Evolutionary conservation across 2,888 invertebrate genomes (phyloP).

Genomic region (Eupithecia vulgata): DNA sequence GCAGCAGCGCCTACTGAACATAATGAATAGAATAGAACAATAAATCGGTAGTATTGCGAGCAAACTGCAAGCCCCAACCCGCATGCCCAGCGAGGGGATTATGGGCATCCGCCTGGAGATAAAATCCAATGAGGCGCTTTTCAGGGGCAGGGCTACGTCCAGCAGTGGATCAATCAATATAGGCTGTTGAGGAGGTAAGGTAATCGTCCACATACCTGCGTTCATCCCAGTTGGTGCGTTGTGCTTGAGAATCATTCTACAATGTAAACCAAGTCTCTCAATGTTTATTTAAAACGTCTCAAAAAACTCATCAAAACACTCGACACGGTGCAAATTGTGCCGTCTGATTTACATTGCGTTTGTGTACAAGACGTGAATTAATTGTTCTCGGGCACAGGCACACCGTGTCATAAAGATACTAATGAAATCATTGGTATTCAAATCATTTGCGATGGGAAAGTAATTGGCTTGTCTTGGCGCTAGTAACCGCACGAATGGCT

Average conservation of each 20-base stretch:
- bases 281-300: not conserved
- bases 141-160: too few relatives aligned
- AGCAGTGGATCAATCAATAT: too few relatives aligned
- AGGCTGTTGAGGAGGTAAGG: too few relatives aligned
- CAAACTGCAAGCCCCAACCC: too few relatives aligned
- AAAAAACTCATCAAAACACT: not conserved
- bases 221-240: not conserved
- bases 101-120: too few relatives aligned
- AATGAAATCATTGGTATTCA: constrained; percentile 22
- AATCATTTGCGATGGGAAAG: constrained; percentile 26
- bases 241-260: not conserved
- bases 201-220: not conserved
- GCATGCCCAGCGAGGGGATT: too few relatives aligned
- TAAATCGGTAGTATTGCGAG: too few relatives aligned
- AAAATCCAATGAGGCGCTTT: too few relatives aligned
- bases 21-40: too few relatives aligned
- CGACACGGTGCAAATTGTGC: not conserved
- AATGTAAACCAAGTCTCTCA: not conserved
- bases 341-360: constrained; percentile 9
- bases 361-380: constrained; percentile 7
- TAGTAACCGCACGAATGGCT: not conserved
- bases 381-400: constrained; percentile 26
- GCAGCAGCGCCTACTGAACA: too few relatives aligned
- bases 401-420: constrained; percentile 29
- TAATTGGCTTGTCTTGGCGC: constrained; percentile 12